These are phyloP conservation scores for Troides oblongomaculatus DNA, from an alignment of 2,888 invertebrate genomes.

Conservation along the genomic window DNA sequence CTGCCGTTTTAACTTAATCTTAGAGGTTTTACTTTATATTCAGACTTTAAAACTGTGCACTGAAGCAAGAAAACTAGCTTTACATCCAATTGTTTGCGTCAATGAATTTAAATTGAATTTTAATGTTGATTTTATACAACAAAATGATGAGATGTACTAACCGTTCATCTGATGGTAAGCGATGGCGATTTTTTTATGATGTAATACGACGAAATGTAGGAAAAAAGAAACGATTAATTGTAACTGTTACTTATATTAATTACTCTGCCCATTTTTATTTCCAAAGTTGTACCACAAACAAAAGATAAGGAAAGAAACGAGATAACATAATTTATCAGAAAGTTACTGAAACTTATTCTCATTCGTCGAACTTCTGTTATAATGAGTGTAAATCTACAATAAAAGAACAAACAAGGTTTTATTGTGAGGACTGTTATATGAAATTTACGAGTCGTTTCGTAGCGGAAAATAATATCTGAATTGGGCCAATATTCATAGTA, in stretches of 20 bases:
- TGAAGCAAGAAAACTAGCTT: not conserved
- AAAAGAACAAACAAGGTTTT: conserved; percentile 6
- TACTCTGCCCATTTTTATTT: not conserved
- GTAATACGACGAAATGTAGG: no score
- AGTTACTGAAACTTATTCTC: not conserved
- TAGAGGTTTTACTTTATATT: not conserved
- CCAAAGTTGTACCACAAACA: not conserved
- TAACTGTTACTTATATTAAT: not conserved
- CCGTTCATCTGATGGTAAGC: no score
- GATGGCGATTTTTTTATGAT: no score
- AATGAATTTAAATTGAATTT: not conserved
- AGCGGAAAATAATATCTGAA: not conserved
- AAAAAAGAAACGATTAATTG: not conserved
- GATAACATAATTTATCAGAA: not conserved
- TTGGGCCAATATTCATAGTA: not conserved
- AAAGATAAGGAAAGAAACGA: not conserved
- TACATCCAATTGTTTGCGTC: not conserved
- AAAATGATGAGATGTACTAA: not conserved
- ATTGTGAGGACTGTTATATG: not conserved
- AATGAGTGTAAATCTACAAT: conserved; percentile 7
- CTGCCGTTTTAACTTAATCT: not conserved
- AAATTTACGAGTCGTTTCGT: not conserved
- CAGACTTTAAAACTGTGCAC: not conserved
- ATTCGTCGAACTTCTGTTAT: conserved; percentile 6
- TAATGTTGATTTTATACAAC: not conserved